Base-by-base conservation (phyloP, 2,888 invertebrate species). In the Cheilosia vulpina region DNA sequence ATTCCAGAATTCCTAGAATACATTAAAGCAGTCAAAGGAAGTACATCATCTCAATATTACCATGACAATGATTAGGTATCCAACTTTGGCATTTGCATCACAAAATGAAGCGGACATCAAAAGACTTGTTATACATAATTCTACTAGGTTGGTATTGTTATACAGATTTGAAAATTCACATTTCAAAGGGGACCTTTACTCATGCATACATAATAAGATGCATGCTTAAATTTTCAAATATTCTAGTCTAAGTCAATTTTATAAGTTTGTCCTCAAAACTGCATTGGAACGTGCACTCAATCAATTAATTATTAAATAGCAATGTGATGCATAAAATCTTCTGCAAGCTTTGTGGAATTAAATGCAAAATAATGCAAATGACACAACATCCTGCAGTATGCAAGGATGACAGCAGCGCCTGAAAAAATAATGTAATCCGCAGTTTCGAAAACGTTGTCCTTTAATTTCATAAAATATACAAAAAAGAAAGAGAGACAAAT, bases 321-420 rank as follows among this genome's bases (percentile, higher is more conserved):
- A 55, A 52, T 52, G 62, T 53, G 31, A 55, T 38, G 38, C 13
- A 38, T 43, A 53, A 62, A 62, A 52, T 55, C n/a, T 55, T 68
- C 43, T 52, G 13, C 21, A 38, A 24, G 43, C 53, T 62, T 52
- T 77, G 58, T 77, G 58, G 50, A 63, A 45, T 15, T n/a, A 38
- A 62, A 31, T 62, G 47, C 45, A 19, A 43, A 55, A 62, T 66
- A 53, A 77, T 77, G 68, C 68, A 68, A 68, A 77, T 69, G 41
- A 24, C 45, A 69, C 3, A 52, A 77, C 24, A 62, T 60, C 52
- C 58, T 24, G 7, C 41, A 41, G 15, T 50, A 21, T 11, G 41
- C 31, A 4, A 13, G 43, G 5, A 27, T 31, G 53, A 24, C 53
- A 69, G 34, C 19, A 45, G 45, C 77, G 53, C 77, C 62, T 50